Base-by-base conservation (phyloP, 2,888 invertebrate species). In the Microctonus brassicae region DNA sequence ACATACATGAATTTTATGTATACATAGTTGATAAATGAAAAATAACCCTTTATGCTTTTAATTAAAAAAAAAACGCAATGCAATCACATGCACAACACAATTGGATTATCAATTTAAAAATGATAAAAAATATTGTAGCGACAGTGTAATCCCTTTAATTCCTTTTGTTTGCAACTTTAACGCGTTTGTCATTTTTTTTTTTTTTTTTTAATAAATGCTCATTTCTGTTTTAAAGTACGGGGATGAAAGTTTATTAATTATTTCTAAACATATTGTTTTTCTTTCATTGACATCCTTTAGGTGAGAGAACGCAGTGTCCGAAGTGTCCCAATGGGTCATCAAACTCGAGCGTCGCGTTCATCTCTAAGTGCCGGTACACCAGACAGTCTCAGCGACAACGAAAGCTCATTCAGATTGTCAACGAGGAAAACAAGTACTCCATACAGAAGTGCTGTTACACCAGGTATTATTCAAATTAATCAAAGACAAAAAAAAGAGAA, bases 271-370 rank as follows among this genome's bases (percentile, higher is more conserved):
- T 33, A 53, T 24, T 57, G 6, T 66, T 7, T 24, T 47, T n/a
- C 4, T 33, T 24, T 5, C 17, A 17, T 47, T 7, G 7, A n/a
- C 47, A n/a, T 47, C 6, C 7, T 47, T 5, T 89, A 97, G 97
- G 96, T 97, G 73, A 93, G 97, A 82, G 98, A 98, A 89, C 93
- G 97, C 82, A 97, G 97, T 55, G 94, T 92, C 73, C 92, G 97
- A 81, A 97, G 97, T 70, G 94, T 96, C 78, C 97, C 97, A 60
- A 97, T 98, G 97, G 92, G 92, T n/a, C n/a, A n/a, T 39, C 85
- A 86, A 53, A 92, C 93, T 58, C 89, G 94, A 77, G 92, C 93
- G 36, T 93, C 94, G 52, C 91, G 94, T 76, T 93, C 94, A 1
- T 94, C 95, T 20, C 89, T 95, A 73, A 95, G 95, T 76, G 95